Conservation (phyloP, 2,797 vertebrate species). For the Fundulus diaphanus region DNA sequence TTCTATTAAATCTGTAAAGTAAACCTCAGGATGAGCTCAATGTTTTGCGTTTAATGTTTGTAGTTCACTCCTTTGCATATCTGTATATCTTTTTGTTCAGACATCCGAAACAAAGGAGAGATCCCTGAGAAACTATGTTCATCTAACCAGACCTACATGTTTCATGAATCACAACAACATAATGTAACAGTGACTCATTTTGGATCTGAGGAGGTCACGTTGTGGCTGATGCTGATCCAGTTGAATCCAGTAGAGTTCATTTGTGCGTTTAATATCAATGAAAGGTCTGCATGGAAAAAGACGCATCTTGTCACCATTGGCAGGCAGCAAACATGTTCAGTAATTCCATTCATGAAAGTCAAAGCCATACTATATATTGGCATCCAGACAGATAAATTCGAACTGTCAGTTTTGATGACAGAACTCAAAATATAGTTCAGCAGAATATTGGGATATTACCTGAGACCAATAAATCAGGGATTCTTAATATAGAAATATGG, state of each 20-base stretch:
- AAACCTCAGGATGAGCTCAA: neutral
- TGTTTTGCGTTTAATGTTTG: neutral
- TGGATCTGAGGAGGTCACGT: neutral
- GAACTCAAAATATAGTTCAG: neutral
- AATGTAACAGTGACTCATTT: neutral
- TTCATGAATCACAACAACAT: neutral
- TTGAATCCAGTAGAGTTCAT: neutral
- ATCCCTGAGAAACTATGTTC: neutral
- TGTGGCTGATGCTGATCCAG: neutral
- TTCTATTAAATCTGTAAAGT: neutral
- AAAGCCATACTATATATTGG: too few species aligned
- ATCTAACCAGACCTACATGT: neutral
- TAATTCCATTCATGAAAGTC: too few species aligned
- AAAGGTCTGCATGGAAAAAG: neutral
- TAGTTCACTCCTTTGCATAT: neutral
- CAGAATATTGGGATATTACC: neutral
- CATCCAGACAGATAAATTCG: too few species aligned
- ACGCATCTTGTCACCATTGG: neutral
- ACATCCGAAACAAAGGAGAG: neutral
- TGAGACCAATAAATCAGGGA: neutral
- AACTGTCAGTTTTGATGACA: neutral
- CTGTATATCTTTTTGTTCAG: neutral
- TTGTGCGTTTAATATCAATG: neutral
- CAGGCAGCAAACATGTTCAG: neutral
- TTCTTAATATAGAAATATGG: neutral